Evolutionary conservation across 1,140 invertebrate genomes (phyloP).

Genomic region (Heliconius hewitsoni): DNA sequence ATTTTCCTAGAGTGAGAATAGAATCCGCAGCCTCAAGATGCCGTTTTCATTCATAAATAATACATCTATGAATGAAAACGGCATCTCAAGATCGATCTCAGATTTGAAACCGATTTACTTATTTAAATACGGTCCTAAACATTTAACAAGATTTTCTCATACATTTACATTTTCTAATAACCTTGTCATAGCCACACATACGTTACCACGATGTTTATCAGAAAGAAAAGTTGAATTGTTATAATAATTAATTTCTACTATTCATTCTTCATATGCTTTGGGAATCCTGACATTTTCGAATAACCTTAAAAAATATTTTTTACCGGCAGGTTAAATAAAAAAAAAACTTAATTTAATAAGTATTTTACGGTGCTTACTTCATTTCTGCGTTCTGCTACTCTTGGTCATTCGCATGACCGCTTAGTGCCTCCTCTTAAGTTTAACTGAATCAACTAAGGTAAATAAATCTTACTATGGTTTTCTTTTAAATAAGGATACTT

Average conservation of each 20-base stretch:
- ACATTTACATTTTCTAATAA: neutral
- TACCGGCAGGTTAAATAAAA: neutral
- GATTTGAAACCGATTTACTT: too few relatives aligned
- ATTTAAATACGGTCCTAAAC: neutral
- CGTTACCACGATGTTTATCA: slow-evolving; percentile 9
- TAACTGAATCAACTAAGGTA: neutral
- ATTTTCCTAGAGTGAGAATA: too few relatives aligned
- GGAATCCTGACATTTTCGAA: too few relatives aligned
- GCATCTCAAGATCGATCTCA: too few relatives aligned
- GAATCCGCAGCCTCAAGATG: too few relatives aligned
- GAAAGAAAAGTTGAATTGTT: neutral
- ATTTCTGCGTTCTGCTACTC: neutral
- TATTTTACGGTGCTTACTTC: neutral
- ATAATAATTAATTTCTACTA: neutral
- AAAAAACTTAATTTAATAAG: neutral
- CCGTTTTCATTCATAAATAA: too few relatives aligned
- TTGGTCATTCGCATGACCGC: neutral
- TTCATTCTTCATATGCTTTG: neutral
- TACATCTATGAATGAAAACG: too few relatives aligned
- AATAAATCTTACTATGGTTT: neutral
- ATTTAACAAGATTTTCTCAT: neutral
- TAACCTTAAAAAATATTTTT: neutral
- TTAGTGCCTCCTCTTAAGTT: neutral
- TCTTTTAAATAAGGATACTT: neutral
- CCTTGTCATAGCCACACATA: neutral